Evolutionary conservation across 2,888 invertebrate species (phyloP).

Genomic region (Morpho deidamia): DNA sequence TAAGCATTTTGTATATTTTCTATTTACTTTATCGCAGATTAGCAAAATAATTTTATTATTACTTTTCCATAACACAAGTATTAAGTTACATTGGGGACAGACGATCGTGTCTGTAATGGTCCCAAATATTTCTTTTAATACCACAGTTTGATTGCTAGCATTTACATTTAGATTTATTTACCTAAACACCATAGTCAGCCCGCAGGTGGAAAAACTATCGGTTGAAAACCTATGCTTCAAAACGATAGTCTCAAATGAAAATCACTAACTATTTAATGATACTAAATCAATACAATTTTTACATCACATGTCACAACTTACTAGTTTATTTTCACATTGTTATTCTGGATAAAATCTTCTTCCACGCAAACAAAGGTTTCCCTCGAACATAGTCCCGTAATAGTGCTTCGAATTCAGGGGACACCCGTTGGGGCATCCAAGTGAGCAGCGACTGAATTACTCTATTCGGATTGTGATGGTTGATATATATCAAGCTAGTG

Average conservation of each 20-base stretch:
- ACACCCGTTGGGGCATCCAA: constrained; percentile 47
- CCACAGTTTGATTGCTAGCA: no score
- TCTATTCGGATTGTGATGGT: constrained; percentile 42
- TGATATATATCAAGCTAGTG: constrained; percentile 52
- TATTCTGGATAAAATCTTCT: constrained; percentile 34
- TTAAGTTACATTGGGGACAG: no score
- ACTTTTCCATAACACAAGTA: no score
- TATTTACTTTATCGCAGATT: no score
- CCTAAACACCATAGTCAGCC: no score
- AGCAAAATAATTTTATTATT: no score
- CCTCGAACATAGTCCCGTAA: constrained; percentile 47
- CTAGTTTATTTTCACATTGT: not conserved
- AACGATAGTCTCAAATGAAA: not conserved
- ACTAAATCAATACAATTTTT: not conserved
- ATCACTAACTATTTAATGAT: not conserved
- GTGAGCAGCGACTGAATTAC: constrained; percentile 43
- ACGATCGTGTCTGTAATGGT: no score
- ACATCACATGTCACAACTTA: not conserved
- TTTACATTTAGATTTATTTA: no score
- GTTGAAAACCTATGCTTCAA: not conserved
- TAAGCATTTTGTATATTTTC: no score
- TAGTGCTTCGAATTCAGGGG: constrained; percentile 41
- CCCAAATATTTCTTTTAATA: no score
- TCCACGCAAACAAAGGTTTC: constrained; percentile 50
- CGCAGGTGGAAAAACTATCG: no score